Base-by-base conservation (phyloP, 2,797 vertebrate species). In the Dermochelys coriacea region DNA sequence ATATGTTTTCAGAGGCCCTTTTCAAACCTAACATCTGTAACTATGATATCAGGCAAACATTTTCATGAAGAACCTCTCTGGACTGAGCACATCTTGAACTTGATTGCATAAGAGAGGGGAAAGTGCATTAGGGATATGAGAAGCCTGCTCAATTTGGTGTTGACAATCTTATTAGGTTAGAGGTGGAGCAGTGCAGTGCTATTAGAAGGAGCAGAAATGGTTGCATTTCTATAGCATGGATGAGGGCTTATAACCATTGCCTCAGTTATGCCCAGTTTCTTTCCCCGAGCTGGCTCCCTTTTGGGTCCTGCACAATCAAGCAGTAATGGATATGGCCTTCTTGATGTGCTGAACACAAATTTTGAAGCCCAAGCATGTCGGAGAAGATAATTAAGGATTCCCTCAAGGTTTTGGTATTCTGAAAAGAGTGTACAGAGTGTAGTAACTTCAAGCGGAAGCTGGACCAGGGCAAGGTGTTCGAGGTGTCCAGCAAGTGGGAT, bases 131-230 rank as follows among this genome's bases (percentile, higher is more conserved):
- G 61, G 16, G 34, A 25, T 34, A n/a, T 64, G 61, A 64, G 61
- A 64, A n/a, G 16, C 31, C 15, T 64, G 31, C 8, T 64, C 34
- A 16, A 25, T n/a, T 34, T 64, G 34, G 31, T 64, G 34, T 8
- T 64, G 15, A 64, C 15, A 31, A 18, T 18, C 34, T 64, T 64
- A 59, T 12, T 27, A 59, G 57, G 29, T 54, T 34, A 23, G 57
- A 81, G 93, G 14, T 59, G 41, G 75, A 95, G 23, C 52, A n/a
- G 37, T 54, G 64, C 90, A 88, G 18, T 6, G 12, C 19, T 93
- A 1, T 21, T 68, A 21, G 18, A 51, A 18, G 51, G 51, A 15
- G 25, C 59, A 12, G 34, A 1, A 82, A 29, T 18, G 71, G 2
- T 82, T 91, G 27, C 8, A 12, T 55, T 55, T 55, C 54, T 23